phyloP scores from a whole-genome alignment of 2,797 vertebrate species.

The Acanthis flammea region DNA sequence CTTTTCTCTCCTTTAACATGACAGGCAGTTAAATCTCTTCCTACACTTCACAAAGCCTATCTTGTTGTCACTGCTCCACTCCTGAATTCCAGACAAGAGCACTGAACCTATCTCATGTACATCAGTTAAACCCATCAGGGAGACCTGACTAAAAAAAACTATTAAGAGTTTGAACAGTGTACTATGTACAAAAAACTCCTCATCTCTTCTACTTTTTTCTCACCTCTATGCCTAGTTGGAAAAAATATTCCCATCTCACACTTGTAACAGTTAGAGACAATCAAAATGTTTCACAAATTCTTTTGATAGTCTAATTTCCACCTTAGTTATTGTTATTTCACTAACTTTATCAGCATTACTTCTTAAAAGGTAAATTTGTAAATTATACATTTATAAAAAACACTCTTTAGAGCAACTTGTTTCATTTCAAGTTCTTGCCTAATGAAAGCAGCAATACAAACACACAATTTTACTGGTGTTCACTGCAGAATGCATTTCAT shows the following conservation, averaged over 20 bases:
- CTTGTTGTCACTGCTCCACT: not conserved
- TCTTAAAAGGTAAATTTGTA: not conserved
- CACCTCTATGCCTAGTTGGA: not conserved
- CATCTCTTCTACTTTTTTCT: not conserved
- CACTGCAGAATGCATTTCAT: not conserved
- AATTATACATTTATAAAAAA: not conserved
- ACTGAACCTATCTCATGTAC: not conserved
- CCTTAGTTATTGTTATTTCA: not conserved
- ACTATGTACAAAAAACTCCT: not conserved
- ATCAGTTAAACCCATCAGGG: not conserved
- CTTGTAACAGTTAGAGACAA: not conserved
- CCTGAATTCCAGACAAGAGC: not conserved
- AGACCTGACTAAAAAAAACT: not conserved
- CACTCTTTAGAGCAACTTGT: not conserved
- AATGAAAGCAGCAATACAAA: not conserved
- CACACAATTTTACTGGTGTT: not conserved
- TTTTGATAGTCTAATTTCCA: not conserved
- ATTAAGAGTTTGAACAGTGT: not conserved
- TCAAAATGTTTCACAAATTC: not conserved
- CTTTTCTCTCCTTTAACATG: not conserved
- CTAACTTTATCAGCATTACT: not conserved
- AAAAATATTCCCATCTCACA: not conserved
- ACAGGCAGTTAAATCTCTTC: not conserved
- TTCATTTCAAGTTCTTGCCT: not conserved
- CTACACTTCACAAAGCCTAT: not conserved